These are phyloP conservation scores for Orestias chungarensis DNA, from an alignment of 2,797 vertebrate species.

Conservation along the genomic window DNA sequence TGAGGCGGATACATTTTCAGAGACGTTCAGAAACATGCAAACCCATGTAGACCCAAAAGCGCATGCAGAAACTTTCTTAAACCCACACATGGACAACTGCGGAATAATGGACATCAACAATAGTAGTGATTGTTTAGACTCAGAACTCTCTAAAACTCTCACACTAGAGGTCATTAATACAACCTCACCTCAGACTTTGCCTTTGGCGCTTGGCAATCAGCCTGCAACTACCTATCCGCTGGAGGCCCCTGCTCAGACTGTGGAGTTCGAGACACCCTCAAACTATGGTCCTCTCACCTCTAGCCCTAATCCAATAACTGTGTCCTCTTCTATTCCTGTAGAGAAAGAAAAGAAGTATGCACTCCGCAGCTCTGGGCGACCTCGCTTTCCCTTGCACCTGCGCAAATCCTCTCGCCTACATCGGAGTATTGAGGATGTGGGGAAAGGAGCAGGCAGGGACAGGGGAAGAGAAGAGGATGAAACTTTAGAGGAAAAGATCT, in stretches of 20 bases:
- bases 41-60: slow-evolving; percentile 68
- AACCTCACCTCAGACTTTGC: slow-evolving; percentile 64
- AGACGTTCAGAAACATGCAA: slow-evolving; percentile 71
- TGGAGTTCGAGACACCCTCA: slow-evolving; percentile 57
- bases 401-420: slow-evolving; percentile 86
- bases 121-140: slow-evolving; percentile 37
- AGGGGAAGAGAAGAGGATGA: slow-evolving; percentile 65
- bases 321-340: slow-evolving; percentile 67
- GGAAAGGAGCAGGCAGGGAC: slow-evolving; percentile 67
- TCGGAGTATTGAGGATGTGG: slow-evolving; percentile 74
- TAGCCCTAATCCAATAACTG: slow-evolving; percentile 75
- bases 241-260: slow-evolving; percentile 51
- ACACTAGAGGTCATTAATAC: slow-evolving; percentile 70
- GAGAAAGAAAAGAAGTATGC: slow-evolving; percentile 94
- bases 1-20: slow-evolving; percentile 67
- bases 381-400: slow-evolving; percentile 92
- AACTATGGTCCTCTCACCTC: slow-evolving; percentile 65
- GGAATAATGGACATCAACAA: slow-evolving; percentile 60
- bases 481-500: slow-evolving; percentile 69
- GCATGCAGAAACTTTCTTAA: slow-evolving; percentile 55
- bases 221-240: slow-evolving; percentile 63
- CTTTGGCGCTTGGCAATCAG: slow-evolving; percentile 65
- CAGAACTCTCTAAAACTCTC: slow-evolving; percentile 56
- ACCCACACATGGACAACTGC: slow-evolving; percentile 74
- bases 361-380: slow-evolving; percentile 92